A percentile compares a stretch with the other conserved stretches of the same genome.
Conservation (phyloP, 1,140 invertebrate genomes). For the Neuroterus valhalla region DNA sequence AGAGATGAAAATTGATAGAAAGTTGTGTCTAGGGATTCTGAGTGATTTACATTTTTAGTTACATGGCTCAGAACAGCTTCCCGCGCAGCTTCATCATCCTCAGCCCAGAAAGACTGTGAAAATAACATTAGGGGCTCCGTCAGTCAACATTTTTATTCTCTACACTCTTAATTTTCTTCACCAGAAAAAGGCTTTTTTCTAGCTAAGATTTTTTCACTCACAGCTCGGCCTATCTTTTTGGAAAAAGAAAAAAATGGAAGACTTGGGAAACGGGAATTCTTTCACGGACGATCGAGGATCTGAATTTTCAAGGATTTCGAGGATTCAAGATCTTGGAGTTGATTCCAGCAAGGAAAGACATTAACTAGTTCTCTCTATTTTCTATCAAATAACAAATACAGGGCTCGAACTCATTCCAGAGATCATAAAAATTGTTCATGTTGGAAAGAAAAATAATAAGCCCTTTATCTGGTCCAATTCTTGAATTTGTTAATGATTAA, state of each 20-base stretch:
- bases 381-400: too few species aligned
- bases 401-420: too few species aligned
- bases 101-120: slow-evolving; percentile 82
- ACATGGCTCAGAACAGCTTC: slow-evolving; percentile 73
- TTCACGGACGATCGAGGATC: neutral
- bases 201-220: neutral
- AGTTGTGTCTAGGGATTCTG: slow-evolving; percentile 12
- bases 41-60: slow-evolving; percentile 71
- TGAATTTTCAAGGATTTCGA: neutral
- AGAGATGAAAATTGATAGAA: slow-evolving; percentile 16
- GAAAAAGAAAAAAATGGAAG: neutral
- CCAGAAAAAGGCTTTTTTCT: slow-evolving; percentile 21
- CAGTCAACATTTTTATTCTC: slow-evolving; percentile 40
- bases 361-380: too few species aligned
- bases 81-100: slow-evolving; percentile 76
- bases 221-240: neutral
- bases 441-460: too few species aligned
- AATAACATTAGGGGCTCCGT: slow-evolving; percentile 64
- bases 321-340: too few species aligned
- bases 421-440: too few species aligned
- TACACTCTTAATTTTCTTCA: slow-evolving; percentile 42
- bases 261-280: neutral
- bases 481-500: too few species aligned
- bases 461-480: too few species aligned
- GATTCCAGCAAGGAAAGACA: neutral